Percentiles rank a stretch among this genome's conserved stretches.
Evolutionary conservation across 92 coral and sea anemone species (phyloP).

Genomic region (Siderastrea siderea): DNA sequence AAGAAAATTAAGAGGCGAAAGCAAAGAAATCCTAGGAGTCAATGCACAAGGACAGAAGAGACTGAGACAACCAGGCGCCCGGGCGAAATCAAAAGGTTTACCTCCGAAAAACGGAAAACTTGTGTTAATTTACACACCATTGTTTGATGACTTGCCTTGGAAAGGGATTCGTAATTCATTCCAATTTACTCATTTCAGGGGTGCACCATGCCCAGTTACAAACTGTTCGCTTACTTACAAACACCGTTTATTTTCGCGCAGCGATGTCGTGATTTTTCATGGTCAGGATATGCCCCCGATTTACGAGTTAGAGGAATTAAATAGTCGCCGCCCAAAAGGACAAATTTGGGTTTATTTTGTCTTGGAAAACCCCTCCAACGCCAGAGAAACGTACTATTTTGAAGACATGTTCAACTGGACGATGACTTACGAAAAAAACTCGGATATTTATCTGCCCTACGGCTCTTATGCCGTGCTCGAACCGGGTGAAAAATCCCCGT

Average conservation of each 20-base stretch:
- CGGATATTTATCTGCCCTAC: conserved; percentile 75
- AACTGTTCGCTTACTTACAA: conserved; percentile 80
- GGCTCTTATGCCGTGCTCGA: conserved; percentile 51
- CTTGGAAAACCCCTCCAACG: conserved; percentile 80
- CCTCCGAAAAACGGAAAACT: conserved; percentile 44
- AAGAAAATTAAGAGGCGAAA: neutral
- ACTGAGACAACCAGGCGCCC: neutral
- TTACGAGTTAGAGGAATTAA: conserved; percentile 45
- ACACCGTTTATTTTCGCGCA: conserved; percentile 48
- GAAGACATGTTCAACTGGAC: conserved; percentile 82
- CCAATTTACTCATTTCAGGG: conserved; percentile 79
- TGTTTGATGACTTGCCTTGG: conserved; percentile 83
- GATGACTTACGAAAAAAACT: conserved; percentile 59
- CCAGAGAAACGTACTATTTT: conserved; percentile 19
- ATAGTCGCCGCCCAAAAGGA: conserved; percentile 27
- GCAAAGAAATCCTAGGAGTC: neutral
- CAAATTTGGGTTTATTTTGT: conserved; percentile 87
- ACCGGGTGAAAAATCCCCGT: conserved; percentile 29
- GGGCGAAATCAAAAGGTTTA: neutral
- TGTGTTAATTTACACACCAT: conserved; percentile 74
- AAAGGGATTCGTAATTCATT: conserved; percentile 61
- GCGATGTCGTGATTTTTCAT: conserved; percentile 87
- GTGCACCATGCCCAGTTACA: conserved; percentile 59
- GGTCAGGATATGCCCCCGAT: conserved; percentile 80
- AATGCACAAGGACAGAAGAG: neutral